phyloP scores from a whole-genome alignment of 1,140 invertebrate genomes.

The Ostrea denselamellosa region DNA sequence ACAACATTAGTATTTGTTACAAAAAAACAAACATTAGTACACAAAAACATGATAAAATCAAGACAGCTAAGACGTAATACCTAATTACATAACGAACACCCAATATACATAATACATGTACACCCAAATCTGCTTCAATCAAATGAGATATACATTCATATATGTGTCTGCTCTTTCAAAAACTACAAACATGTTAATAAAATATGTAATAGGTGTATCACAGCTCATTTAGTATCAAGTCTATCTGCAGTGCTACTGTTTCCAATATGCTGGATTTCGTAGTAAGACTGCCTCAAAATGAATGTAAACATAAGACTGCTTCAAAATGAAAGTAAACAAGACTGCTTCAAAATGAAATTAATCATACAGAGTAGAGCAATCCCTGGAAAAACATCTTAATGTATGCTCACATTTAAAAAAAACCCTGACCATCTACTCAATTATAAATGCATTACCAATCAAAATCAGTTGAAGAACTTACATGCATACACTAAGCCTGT shows the following conservation, averaged over 20 bases:
- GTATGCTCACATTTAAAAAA: too few relatives aligned
- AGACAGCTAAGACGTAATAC: not conserved
- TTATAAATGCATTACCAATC: too few relatives aligned
- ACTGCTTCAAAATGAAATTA: too few relatives aligned
- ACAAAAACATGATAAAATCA: not conserved
- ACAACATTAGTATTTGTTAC: not conserved
- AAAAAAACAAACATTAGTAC: not conserved
- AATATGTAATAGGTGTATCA: not conserved
- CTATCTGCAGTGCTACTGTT: not conserved
- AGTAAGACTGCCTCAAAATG: too few relatives aligned
- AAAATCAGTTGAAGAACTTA: too few relatives aligned
- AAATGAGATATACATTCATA: not conserved
- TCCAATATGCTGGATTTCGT: constrained; percentile 7
- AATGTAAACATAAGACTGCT: too few relatives aligned
- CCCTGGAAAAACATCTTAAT: too few relatives aligned
- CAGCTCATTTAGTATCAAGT: not conserved
- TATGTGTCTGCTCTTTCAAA: not conserved
- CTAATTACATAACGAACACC: not conserved
- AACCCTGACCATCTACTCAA: too few relatives aligned
- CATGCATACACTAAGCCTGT: not conserved
- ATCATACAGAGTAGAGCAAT: too few relatives aligned
- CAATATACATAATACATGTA: not conserved
- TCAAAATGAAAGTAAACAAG: too few relatives aligned
- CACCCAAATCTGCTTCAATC: not conserved
- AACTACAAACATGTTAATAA: not conserved